phyloP scores from a whole-genome alignment of 2,888 invertebrate genomes.

The Alsophila aescularia region DNA sequence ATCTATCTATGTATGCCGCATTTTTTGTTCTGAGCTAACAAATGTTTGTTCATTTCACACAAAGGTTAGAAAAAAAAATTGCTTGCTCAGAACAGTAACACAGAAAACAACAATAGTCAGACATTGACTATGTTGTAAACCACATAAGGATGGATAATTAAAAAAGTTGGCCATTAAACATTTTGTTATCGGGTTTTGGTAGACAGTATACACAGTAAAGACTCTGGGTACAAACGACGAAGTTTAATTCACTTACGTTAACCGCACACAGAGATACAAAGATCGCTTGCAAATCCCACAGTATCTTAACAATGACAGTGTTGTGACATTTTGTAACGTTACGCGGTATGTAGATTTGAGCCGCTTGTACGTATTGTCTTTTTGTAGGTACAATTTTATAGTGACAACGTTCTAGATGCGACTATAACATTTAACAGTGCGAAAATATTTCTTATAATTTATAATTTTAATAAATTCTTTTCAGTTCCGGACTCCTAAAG shows the following conservation, averaged over 20 bases:
- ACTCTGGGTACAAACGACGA: not conserved
- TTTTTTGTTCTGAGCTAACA: conserved; percentile 22
- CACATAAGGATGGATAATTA: conserved; percentile 18
- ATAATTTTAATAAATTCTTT: conserved; percentile 81
- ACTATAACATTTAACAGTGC: conserved; percentile 77
- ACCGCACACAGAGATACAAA: not conserved
- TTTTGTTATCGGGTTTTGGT: conserved; percentile 27
- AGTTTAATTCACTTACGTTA: not conserved
- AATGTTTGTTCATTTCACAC: not conserved
- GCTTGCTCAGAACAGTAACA: conserved; percentile 21
- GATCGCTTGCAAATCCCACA: not conserved
- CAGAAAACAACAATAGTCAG: conserved; percentile 13
- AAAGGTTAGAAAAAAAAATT: not conserved
- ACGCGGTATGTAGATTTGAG: not conserved
- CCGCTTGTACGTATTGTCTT: conserved; percentile 12
- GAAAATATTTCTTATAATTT: conserved; percentile 81
- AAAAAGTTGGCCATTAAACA: not conserved
- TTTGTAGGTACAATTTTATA: conserved; percentile 18
- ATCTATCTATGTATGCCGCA: conserved; percentile 24
- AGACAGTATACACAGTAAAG: conserved; percentile 24
- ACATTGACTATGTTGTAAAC: conserved; percentile 38
- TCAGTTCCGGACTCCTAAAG: conserved; percentile 83
- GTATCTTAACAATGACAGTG: too few relatives aligned
- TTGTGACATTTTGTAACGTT: too few relatives aligned
- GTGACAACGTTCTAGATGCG: conserved; percentile 26